Evolutionary conservation across 2,113 vertebrate species (phyloP).

Genomic region (Hippocampus guttulatus): DNA sequence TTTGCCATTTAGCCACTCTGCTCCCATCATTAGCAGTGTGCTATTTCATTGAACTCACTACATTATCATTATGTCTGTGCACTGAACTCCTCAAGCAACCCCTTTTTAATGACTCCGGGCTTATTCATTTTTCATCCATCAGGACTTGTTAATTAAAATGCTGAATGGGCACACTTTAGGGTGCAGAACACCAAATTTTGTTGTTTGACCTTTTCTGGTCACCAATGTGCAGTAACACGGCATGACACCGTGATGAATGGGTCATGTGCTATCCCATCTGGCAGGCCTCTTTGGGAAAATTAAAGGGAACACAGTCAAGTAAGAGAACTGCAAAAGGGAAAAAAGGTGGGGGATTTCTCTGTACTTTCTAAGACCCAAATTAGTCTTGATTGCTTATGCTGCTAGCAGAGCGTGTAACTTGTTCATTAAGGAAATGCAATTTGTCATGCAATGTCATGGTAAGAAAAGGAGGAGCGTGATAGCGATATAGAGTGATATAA

Average conservation of each 20-base stretch:
- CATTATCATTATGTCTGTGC: slow-evolving; percentile 53
- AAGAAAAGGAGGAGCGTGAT: slow-evolving; percentile 8
- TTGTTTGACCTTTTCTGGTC: slow-evolving; percentile 66
- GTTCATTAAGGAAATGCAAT: slow-evolving; percentile 47
- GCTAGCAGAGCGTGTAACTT: slow-evolving; percentile 18
- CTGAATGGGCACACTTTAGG: slow-evolving; percentile 67
- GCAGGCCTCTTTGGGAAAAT: slow-evolving; percentile 56
- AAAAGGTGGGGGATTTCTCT: slow-evolving; percentile 23
- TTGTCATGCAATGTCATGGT: slow-evolving; percentile 36
- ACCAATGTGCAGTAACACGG: slow-evolving; percentile 39
- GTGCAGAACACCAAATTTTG: slow-evolving; percentile 57
- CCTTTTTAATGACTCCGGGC: slow-evolving; percentile 25
- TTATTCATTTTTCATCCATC: slow-evolving; percentile 60
- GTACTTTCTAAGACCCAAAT: slow-evolving; percentile 12
- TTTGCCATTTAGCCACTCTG: slow-evolving; percentile 30
- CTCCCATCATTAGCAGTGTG: slow-evolving; percentile 26
- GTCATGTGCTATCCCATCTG: slow-evolving; percentile 58
- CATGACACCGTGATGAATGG: slow-evolving; percentile 62
- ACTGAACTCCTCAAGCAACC: slow-evolving; percentile 55
- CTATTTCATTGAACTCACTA: slow-evolving; percentile 46
- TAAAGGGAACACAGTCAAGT: slow-evolving; percentile 54
- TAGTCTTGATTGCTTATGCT: slow-evolving; percentile 28
- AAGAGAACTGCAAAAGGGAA: slow-evolving; percentile 12
- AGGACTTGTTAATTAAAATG: slow-evolving; percentile 65
- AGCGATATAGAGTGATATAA: slow-evolving; percentile 16